Conservation (phyloP, 2,797 vertebrate genomes). For the Oryzias sinensis region DNA sequence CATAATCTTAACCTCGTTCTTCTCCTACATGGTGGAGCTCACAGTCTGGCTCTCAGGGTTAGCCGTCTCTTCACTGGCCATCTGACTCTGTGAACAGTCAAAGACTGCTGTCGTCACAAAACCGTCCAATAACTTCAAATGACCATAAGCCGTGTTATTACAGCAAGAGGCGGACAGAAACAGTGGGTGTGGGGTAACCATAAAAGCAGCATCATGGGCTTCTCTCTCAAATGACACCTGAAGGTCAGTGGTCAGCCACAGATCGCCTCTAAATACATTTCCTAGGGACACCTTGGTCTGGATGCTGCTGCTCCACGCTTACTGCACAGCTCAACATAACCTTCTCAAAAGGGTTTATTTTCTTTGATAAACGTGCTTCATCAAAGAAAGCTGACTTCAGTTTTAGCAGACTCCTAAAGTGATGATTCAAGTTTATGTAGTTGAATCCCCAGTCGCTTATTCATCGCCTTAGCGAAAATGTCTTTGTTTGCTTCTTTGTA, state of each 20-base stretch:
- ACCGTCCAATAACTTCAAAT: slow-evolving; percentile 61
- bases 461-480: background rate
- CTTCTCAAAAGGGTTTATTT: background rate
- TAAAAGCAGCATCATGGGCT: slow-evolving; percentile 67
- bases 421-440: no score
- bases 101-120: slow-evolving; percentile 65
- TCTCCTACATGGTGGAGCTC: slow-evolving; percentile 24
- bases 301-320: background rate
- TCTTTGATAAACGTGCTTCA: background rate
- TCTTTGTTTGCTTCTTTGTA: background rate
- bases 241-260: slow-evolving; percentile 57
- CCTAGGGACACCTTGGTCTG: slow-evolving; percentile 8
- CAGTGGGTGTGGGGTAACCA: slow-evolving; percentile 34
- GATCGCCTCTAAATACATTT: slow-evolving; percentile 21
- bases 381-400: background rate
- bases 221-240: slow-evolving; percentile 59
- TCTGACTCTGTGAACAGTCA: slow-evolving; percentile 47
- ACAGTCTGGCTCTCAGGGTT: slow-evolving; percentile 61
- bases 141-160: slow-evolving; percentile 66
- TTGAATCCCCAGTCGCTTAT: no score
- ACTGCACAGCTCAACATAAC: background rate
- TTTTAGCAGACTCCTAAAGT: slow-evolving; percentile 1
- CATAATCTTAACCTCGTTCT: slow-evolving; percentile 48
- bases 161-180: slow-evolving; percentile 34
- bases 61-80: slow-evolving; percentile 41